phyloP scores from a whole-genome alignment of 2,888 invertebrate species.

The Tetragnatha montana region DNA sequence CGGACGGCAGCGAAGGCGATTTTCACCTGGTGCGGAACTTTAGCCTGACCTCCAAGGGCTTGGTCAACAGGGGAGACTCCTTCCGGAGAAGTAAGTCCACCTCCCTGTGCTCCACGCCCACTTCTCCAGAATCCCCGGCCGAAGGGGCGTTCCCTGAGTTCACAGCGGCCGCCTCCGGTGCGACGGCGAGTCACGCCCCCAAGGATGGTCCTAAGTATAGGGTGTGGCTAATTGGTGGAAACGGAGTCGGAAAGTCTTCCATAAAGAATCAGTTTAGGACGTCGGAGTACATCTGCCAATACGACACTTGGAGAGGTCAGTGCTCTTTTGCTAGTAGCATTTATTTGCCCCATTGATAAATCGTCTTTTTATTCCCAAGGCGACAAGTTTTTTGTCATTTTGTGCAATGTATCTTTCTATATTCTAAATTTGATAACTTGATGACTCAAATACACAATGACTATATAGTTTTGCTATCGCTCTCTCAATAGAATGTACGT shows the following conservation, averaged over 20 bases:
- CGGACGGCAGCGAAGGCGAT: constrained; percentile 72
- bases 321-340: constrained; percentile 11
- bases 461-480: no score
- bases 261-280: constrained; percentile 83
- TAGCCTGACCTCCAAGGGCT: constrained; percentile 90
- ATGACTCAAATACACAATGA: no score
- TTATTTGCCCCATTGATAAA: no score
- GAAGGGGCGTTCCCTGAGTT: constrained; percentile 38
- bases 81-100: constrained; percentile 77
- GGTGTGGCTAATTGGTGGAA: constrained; percentile 81
- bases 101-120: constrained; percentile 56
- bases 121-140: constrained; percentile 20
- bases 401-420: no score
- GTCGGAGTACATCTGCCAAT: constrained; percentile 83
- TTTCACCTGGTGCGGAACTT: constrained; percentile 78
- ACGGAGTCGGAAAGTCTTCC: constrained; percentile 83
- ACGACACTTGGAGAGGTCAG: constrained; percentile 82
- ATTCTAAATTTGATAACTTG: no score
- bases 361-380: no score
- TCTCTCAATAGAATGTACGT: no score
- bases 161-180: not conserved
- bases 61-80: constrained; percentile 92
- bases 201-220: constrained; percentile 77
- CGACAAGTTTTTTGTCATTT: no score
- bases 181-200: not conserved